A percentile compares a stretch with the other conserved stretches of the same genome.
phyloP scores from a whole-genome alignment of 1,140 invertebrate species.

The Bombus ignitus region DNA sequence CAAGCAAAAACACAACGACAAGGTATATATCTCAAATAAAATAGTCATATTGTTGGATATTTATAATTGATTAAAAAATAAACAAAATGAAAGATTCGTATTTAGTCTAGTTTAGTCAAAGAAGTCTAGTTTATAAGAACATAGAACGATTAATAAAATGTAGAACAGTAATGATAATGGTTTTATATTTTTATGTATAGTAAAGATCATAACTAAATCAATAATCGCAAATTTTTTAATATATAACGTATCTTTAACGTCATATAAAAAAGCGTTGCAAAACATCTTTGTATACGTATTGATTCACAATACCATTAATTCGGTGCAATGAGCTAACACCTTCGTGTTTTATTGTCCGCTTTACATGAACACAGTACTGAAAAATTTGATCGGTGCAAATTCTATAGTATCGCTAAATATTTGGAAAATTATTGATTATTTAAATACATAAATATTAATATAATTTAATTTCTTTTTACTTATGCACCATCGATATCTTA shows the following conservation, averaged over 20 bases:
- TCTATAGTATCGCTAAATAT: too few species aligned
- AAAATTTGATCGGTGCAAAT: too few species aligned
- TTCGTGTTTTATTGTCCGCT: too few species aligned
- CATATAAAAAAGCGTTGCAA: neutral
- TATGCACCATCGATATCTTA: too few species aligned
- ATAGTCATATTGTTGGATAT: neutral
- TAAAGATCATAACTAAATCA: neutral
- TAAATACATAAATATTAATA: too few species aligned
- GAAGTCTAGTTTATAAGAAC: neutral
- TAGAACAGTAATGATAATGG: neutral
- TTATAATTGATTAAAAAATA: neutral
- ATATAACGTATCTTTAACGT: too few species aligned
- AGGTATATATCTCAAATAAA: constrained; percentile 78
- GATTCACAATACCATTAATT: neutral
- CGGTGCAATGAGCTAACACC: too few species aligned
- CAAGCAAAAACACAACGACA: constrained; percentile 90
- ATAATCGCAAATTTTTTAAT: neutral
- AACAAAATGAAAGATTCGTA: neutral
- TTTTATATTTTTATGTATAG: too few species aligned
- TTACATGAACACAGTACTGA: too few species aligned
- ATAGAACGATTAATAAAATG: neutral
- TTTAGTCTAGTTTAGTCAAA: neutral
- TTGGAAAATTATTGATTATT: too few species aligned
- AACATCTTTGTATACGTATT: neutral
- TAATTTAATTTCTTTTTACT: too few species aligned